phyloP scores from a whole-genome alignment of 2,797 vertebrate genomes.

The Danio jaintianensis region DNA sequence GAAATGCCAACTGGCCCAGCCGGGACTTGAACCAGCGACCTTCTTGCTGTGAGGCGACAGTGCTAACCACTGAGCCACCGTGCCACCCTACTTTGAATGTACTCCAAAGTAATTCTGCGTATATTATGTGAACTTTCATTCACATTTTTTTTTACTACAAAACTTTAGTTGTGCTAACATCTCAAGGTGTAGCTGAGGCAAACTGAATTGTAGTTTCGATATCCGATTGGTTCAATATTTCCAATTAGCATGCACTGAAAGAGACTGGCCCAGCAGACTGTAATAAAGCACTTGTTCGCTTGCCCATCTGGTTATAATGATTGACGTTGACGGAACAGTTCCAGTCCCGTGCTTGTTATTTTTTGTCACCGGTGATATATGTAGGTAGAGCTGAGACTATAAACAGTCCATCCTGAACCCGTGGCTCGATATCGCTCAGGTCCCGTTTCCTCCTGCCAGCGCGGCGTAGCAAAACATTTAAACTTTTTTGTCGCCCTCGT shows the following conservation, averaged over 20 bases:
- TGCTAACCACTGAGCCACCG: too few relatives aligned
- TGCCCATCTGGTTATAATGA: constrained; percentile 82
- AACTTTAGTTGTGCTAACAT: neutral
- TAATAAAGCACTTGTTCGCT: constrained; percentile 76
- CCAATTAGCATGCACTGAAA: neutral
- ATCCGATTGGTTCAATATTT: neutral
- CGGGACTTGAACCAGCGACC: too few relatives aligned
- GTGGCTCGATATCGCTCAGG: constrained; percentile 69
- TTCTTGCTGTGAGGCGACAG: too few relatives aligned
- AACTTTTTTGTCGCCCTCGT: constrained; percentile 56
- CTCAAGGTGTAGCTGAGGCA: neutral
- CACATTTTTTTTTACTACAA: neutral
- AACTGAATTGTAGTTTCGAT: neutral
- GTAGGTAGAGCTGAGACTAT: constrained; percentile 82
- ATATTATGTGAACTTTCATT: neutral
- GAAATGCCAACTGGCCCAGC: too few relatives aligned
- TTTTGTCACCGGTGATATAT: constrained; percentile 87
- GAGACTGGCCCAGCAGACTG: constrained; percentile 42
- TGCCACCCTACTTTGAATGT: too few relatives aligned
- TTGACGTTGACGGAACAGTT: constrained; percentile 88
- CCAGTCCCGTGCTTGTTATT: constrained; percentile 82
- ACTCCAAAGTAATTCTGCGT: neutral
- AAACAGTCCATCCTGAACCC: constrained; percentile 85
- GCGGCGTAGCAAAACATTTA: constrained; percentile 48
- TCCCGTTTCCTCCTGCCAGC: constrained; percentile 41